phyloP scores from a whole-genome alignment of 2,888 invertebrate species.

The Perithous albicinctus region DNA sequence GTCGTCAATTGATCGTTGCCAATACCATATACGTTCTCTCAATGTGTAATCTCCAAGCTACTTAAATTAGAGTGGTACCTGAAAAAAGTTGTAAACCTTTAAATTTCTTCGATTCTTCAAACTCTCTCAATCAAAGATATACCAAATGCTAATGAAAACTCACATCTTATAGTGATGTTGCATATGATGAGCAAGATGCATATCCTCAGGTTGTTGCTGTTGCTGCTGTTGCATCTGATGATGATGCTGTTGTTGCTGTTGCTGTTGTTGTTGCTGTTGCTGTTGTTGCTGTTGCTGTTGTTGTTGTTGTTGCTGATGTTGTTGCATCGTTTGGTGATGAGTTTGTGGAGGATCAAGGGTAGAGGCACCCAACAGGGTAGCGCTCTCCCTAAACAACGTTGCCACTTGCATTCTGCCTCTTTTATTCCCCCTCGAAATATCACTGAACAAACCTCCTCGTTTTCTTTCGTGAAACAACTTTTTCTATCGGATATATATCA shows the following conservation, averaged over 20 bases:
- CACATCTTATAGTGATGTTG: constrained; percentile 84
- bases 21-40: too few species aligned
- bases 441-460: not conserved
- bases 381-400: constrained; percentile 89
- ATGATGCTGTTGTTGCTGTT: constrained; percentile 70
- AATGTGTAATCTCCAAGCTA: too few species aligned
- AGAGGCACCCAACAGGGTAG: constrained; percentile 88
- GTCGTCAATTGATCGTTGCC: too few species aligned
- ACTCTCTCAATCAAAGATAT: not conserved
- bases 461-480: not conserved
- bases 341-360: constrained; percentile 86
- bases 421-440: not conserved
- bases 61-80: too few species aligned
- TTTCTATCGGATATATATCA: not conserved
- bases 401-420: constrained; percentile 88
- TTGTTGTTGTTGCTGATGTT: constrained; percentile 70
- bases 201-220: constrained; percentile 79
- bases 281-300: constrained; percentile 69
- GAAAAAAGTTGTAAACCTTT: too few species aligned
- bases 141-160: constrained; percentile 72
- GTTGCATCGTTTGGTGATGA: constrained; percentile 79
- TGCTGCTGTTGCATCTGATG: constrained; percentile 63
- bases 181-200: constrained; percentile 83
- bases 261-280: constrained; percentile 68
- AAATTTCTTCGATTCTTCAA: too few species aligned